These are phyloP conservation scores for Ictidomys tridecemlineatus DNA, from an alignment of 2,113 vertebrate genomes.

Conservation along the genomic window DNA sequence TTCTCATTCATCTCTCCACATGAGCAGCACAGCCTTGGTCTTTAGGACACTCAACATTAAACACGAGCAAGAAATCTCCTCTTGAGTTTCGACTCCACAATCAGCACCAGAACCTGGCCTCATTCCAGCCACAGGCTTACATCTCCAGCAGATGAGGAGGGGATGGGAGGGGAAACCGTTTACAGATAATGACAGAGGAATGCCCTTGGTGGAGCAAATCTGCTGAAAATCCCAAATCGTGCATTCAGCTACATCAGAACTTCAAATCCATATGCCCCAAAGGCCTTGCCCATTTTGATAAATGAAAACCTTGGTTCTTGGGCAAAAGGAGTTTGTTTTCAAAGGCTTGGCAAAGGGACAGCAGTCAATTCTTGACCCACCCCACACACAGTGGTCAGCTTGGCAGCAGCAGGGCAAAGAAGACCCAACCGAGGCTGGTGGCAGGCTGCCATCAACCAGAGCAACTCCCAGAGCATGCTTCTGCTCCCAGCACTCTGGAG, in stretches of 20 bases:
- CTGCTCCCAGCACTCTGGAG: background rate
- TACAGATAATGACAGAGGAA: background rate
- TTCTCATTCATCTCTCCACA: background rate
- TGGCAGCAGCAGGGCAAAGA: background rate
- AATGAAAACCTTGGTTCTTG: background rate
- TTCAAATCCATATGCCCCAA: background rate
- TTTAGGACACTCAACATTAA: background rate
- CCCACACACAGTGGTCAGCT: accelerated
- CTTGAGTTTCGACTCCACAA: background rate
- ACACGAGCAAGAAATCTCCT: background rate
- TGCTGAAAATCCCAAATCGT: background rate
- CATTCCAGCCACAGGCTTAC: background rate
- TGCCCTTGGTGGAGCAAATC: accelerated
- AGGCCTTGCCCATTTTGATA: background rate
- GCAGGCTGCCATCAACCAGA: background rate
- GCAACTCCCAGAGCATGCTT: accelerated
- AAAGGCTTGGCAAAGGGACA: background rate
- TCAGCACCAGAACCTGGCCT: background rate
- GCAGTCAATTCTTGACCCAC: background rate
- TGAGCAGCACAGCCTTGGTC: accelerated
- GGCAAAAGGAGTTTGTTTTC: background rate
- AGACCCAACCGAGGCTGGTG: background rate
- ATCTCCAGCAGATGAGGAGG: background rate
- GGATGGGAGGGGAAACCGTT: background rate
- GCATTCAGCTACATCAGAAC: background rate